A percentile compares a stretch with the other conserved stretches of the same genome.
Conservation (phyloP, 2,113 vertebrate genomes). For the Ophthalmolycus amberensis region DNA sequence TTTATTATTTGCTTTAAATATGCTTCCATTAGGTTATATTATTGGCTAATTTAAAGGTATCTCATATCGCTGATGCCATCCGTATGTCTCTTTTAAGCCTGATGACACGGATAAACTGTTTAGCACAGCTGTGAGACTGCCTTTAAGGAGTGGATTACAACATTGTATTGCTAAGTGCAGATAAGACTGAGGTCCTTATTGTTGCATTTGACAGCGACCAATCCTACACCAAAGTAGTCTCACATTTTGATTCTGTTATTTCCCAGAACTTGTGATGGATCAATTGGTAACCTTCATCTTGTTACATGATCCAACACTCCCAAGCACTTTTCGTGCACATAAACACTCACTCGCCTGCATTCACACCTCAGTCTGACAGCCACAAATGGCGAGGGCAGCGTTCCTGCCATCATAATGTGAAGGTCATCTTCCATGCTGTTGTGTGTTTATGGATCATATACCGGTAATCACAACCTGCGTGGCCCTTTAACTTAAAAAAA, state of each 20-base stretch:
- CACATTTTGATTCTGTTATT: neutral
- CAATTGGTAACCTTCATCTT: neutral
- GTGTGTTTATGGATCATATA: conserved; percentile 1
- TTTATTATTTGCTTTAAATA: neutral
- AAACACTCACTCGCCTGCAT: neutral
- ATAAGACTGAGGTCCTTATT: neutral
- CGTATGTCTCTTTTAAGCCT: neutral
- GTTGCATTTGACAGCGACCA: neutral
- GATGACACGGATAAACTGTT: neutral
- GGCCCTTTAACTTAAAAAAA: neutral
- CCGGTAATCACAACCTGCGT: neutral
- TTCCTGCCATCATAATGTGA: conserved; percentile 25
- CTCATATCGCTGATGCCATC: neutral
- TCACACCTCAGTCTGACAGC: conserved; percentile 17
- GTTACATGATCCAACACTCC: neutral
- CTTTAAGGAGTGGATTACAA: neutral
- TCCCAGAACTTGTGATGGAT: neutral
- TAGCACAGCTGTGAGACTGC: neutral
- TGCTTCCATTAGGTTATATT: neutral
- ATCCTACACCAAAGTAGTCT: neutral
- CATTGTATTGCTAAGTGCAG: neutral
- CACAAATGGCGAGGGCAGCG: conserved; percentile 3
- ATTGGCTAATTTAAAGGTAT: neutral
- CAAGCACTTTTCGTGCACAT: conserved; percentile 3
- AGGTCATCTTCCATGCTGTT: conserved; percentile 20